phyloP scores from a whole-genome alignment of 2,888 invertebrate species.

The Resseliella maxima region DNA sequence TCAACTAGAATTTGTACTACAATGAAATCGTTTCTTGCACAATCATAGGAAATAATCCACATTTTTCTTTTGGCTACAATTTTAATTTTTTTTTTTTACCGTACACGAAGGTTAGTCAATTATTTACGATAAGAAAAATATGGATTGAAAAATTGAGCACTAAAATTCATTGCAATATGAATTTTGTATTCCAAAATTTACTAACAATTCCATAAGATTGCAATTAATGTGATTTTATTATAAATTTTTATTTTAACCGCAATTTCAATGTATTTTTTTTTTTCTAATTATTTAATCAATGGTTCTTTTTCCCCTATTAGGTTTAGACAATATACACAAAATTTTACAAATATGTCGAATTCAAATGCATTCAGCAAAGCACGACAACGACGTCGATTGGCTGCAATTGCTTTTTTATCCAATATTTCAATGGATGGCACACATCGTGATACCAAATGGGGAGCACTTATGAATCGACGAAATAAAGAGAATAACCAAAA shows the following conservation, averaged over 20 bases:
- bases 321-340: neutral
- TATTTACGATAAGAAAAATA: neutral
- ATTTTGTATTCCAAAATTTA: too few relatives aligned
- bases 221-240: neutral
- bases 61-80: too few relatives aligned
- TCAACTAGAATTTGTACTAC: neutral
- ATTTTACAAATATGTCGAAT: constrained; percentile 37
- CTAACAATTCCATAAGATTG: neutral
- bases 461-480: constrained; percentile 62
- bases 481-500: neutral
- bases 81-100: neutral
- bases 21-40: neutral
- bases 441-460: constrained; percentile 78
- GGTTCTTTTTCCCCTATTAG: neutral
- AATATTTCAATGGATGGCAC: constrained; percentile 96
- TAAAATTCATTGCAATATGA: neutral
- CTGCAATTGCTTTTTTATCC: constrained; percentile 92
- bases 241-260: too few relatives aligned
- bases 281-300: too few relatives aligned
- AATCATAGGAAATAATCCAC: neutral
- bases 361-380: constrained; percentile 54
- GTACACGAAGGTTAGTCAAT: neutral
- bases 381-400: constrained; percentile 71
- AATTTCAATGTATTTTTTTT: too few relatives aligned
- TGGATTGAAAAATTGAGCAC: neutral